Conservation (phyloP, 53 echinoderm and acorn worm genomes). For the Holothuria scabra region DNA sequence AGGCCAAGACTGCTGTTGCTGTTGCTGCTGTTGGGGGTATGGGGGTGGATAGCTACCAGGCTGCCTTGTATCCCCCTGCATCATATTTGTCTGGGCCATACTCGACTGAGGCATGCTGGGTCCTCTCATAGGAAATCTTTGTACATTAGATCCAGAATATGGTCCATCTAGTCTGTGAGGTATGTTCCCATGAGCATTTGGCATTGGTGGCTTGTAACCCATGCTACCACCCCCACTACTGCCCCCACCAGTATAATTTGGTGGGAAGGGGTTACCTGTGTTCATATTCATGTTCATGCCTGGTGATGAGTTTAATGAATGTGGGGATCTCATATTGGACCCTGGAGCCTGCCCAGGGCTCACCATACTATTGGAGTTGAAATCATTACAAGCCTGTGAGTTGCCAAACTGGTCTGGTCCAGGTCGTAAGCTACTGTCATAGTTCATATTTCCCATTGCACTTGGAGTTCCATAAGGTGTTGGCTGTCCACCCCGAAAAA, state of each 20-base stretch:
- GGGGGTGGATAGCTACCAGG: slow-evolving; percentile 40
- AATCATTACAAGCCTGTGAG: slow-evolving; percentile 80
- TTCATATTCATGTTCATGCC: slow-evolving; percentile 19
- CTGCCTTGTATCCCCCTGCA: slow-evolving; percentile 20
- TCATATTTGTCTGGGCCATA: slow-evolving; percentile 44
- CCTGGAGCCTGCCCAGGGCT: slow-evolving; percentile 58
- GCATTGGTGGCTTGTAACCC: slow-evolving; percentile 38
- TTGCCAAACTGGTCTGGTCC: slow-evolving; percentile 78
- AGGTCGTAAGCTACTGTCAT: slow-evolving; percentile 40
- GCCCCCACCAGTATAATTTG: slow-evolving; percentile 25
- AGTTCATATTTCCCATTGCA: slow-evolving; percentile 52
- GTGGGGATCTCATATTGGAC: slow-evolving; percentile 55
- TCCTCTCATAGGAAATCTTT: slow-evolving; percentile 33
- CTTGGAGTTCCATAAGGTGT: slow-evolving; percentile 29
- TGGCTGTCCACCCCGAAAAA: slow-evolving; percentile 12
- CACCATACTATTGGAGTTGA: slow-evolving; percentile 83
- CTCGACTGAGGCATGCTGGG: slow-evolving; percentile 40
- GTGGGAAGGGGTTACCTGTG: slow-evolving; percentile 37
- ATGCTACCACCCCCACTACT: slow-evolving; percentile 10
- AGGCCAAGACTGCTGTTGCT: slow-evolving; percentile 36
- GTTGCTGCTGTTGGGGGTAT: slow-evolving; percentile 57
- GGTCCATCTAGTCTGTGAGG: slow-evolving; percentile 44
- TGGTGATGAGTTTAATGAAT: slow-evolving; percentile 3
- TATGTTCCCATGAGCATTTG: slow-evolving; percentile 28
- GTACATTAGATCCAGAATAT: slow-evolving; percentile 15